Evolutionary conservation across 2,888 invertebrate species (phyloP).

Genomic region (Pristionchus mayeri): DNA sequence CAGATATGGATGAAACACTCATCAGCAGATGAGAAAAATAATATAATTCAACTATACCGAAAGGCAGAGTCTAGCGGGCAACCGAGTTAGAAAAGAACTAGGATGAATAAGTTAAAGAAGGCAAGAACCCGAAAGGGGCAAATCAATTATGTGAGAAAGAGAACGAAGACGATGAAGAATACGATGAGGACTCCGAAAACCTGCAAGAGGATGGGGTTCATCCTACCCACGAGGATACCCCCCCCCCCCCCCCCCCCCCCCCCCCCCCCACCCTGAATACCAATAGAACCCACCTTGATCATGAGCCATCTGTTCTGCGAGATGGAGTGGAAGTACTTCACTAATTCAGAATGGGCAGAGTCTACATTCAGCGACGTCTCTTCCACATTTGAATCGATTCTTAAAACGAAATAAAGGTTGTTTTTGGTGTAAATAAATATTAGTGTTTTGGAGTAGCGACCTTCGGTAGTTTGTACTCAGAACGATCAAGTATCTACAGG

Average conservation of each 20-base stretch:
- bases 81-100: slow-evolving; percentile 19
- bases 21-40: background rate
- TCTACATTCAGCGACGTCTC: slow-evolving; percentile 96
- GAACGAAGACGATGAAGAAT: slow-evolving; percentile 98
- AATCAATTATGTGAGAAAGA: slow-evolving; percentile 88
- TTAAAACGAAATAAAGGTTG: slow-evolving; percentile 74
- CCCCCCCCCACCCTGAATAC: no score
- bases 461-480: no score
- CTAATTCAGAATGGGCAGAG: slow-evolving; percentile 95
- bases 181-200: slow-evolving; percentile 96
- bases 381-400: slow-evolving; percentile 96
- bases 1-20: background rate
- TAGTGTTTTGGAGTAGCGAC: no score
- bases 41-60: background rate
- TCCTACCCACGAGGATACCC: background rate
- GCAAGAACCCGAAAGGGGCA: background rate
- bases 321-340: slow-evolving; percentile 95
- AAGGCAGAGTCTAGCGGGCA: slow-evolving; percentile 1
- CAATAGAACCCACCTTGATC: slow-evolving; percentile 85
- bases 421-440: no score
- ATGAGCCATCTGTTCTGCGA: slow-evolving; percentile 98
- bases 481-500: no score
- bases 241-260: no score
- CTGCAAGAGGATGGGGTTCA: slow-evolving; percentile 13
- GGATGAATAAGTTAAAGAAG: background rate